A percentile compares a stretch with the other conserved stretches of the same genome.
These are phyloP conservation scores for Syrrhaptes paradoxus DNA, from an alignment of 2,113 vertebrate species.

Conservation along the genomic window DNA sequence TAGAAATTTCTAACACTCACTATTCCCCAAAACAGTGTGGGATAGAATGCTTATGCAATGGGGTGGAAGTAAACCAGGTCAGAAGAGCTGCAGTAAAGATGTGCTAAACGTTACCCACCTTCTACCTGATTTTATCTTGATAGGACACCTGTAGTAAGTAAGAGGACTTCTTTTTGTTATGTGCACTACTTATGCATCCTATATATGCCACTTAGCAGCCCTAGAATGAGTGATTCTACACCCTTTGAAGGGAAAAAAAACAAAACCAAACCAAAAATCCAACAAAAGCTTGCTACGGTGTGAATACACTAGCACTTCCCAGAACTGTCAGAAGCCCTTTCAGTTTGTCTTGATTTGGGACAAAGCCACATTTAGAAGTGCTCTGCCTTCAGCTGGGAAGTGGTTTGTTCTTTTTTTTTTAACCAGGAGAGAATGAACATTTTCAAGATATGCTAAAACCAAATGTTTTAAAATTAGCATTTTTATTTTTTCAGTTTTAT, in stretches of 20 bases:
- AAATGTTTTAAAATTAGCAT: neutral
- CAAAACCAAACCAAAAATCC: neutral
- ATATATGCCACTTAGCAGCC: neutral
- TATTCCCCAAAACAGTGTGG: neutral
- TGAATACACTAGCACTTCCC: conserved; percentile 55
- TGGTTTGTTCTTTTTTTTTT: neutral
- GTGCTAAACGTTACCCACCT: neutral
- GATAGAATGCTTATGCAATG: neutral
- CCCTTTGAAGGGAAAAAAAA: neutral
- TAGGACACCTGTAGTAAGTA: neutral
- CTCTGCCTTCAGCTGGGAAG: conserved; percentile 50
- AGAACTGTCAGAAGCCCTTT: conserved; percentile 62
- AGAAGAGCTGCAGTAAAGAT: neutral
- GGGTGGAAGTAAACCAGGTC: neutral
- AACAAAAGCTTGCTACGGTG: conserved; percentile 18
- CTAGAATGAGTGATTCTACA: neutral
- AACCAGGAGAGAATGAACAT: conserved; percentile 15
- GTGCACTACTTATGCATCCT: neutral
- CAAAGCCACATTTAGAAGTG: conserved; percentile 23
- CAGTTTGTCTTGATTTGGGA: conserved; percentile 56
- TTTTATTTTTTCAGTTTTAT: neutral
- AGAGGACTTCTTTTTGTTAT: neutral
- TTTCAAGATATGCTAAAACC: neutral
- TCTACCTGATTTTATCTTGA: neutral
- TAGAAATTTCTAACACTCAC: neutral